Conservation (phyloP, 30 jellyfish, hydroid and myxozoan genomes). For the Catostylus mosaicus region DNA sequence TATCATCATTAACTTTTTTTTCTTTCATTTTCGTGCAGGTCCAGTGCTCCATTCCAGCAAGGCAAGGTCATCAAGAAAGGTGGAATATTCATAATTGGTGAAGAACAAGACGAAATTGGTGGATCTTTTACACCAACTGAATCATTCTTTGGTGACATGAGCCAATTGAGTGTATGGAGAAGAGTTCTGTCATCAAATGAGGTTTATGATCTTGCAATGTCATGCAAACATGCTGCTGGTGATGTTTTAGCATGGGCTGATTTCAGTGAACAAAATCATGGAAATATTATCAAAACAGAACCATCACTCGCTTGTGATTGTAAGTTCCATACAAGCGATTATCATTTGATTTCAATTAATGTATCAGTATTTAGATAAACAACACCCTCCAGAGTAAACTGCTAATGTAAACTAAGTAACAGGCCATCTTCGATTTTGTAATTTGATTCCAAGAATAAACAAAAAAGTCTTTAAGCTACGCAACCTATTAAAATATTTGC, state of each 20-base stretch:
- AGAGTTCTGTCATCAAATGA: conserved; percentile 73
- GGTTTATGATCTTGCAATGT: conserved; percentile 79
- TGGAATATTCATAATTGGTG: conserved; percentile 93
- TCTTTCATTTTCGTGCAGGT: conserved; percentile 17
- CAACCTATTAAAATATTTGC: too few species aligned
- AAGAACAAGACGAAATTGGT: conserved; percentile 95
- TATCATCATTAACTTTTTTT: too few species aligned
- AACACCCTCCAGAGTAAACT: too few species aligned
- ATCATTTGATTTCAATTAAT: too few species aligned
- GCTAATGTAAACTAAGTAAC: too few species aligned
- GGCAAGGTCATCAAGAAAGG: conserved; percentile 74
- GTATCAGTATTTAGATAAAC: too few species aligned
- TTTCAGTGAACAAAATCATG: conserved; percentile 69
- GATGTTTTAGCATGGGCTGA: conserved; percentile 97
- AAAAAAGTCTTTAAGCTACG: too few species aligned
- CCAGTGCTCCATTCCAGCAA: conserved; percentile 71
- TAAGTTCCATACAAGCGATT: too few species aligned
- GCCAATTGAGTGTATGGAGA: conserved; percentile 90
- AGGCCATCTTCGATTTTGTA: too few species aligned
- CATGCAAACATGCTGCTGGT: conserved; percentile 74
- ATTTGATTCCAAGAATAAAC: too few species aligned
- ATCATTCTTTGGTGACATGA: conserved; percentile 94
- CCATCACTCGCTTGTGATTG: conserved; percentile 94
- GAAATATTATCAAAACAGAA: conserved; percentile 59
- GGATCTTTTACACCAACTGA: conserved; percentile 91